phyloP scores from a whole-genome alignment of 2,888 invertebrate genomes.

The Parochlus steinenii region DNA sequence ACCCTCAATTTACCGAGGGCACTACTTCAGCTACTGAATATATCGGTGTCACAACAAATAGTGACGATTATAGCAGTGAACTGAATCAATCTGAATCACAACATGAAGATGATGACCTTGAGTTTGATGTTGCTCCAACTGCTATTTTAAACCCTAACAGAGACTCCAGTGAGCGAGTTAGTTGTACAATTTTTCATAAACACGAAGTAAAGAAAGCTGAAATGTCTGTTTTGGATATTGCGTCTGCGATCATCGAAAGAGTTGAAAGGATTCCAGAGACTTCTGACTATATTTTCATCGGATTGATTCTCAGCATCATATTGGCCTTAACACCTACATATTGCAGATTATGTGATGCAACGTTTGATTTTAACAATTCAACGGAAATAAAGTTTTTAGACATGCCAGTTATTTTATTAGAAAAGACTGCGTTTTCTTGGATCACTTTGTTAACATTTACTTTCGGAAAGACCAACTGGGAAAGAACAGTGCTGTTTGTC shows the following conservation, averaged over 20 bases:
- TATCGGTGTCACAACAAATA: constrained; percentile 79
- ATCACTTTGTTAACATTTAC: constrained; percentile 32
- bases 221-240: constrained; percentile 85
- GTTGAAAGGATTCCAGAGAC: constrained; percentile 70
- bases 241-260: constrained; percentile 81
- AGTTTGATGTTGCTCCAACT: constrained; percentile 53
- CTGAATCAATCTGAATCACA: constrained; percentile 45
- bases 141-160: constrained; percentile 54
- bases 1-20: constrained; percentile 34
- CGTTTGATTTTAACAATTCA: constrained; percentile 24
- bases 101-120: constrained; percentile 33
- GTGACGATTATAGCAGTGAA: constrained; percentile 67
- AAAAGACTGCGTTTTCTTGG: constrained; percentile 30
- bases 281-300: constrained; percentile 61
- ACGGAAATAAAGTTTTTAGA: constrained; percentile 28
- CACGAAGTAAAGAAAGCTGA: constrained; percentile 84
- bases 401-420: constrained; percentile 26
- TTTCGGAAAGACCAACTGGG: constrained; percentile 44
- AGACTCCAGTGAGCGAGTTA: constrained; percentile 69
- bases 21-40: constrained; percentile 59
- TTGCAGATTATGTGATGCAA: constrained; percentile 28
- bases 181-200: constrained; percentile 89
- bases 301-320: constrained; percentile 40
- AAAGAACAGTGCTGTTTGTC: constrained; percentile 48
- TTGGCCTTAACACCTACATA: constrained; percentile 45